Base-by-base conservation (phyloP, 2,113 vertebrate genomes). In the Brachyhypopomus gauderio region DNA sequence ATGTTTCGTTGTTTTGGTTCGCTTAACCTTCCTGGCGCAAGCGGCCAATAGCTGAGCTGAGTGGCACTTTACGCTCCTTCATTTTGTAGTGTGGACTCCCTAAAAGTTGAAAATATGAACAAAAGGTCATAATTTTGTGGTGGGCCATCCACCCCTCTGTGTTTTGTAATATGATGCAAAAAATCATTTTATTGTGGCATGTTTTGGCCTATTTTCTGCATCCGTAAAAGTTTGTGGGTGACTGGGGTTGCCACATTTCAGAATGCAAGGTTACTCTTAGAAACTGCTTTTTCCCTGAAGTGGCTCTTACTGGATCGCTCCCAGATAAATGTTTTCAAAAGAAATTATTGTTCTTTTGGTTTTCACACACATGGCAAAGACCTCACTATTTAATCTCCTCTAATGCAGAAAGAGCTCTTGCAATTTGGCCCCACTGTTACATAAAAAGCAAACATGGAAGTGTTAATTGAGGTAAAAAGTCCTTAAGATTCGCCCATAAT, bases 291-390 rank as follows among this genome's bases (percentile, higher is more conserved):
- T 90, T 93, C 90, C 89, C 89, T 91, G 91, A 92, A 95, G 94
- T 91, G 93, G 92, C 92, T 94, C 80, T 86, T 92, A 89, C 90
- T 88, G 88, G 91, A 91, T 93, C 85, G 82, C 91, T 88, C 90
- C 86, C 92, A 93, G 89, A 93, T 93, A 93, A 93, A 95, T 92
- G 91, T 93, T 95, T 94, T 92, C 89, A 91, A 93, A 93, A 82
- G 87, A 89, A 92, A 91, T 92, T 93, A 94, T 95, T 94, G 90
- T 91, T 91, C 90, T 95, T 95, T 95, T 94, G 89, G 91, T 92
- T 90, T 55, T 89, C 88, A 89, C 86, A 83, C 84, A 88, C 90
- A 88, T 87, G 84, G 88, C 90, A 85, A 87, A 88, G 90, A 88
- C 82, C 85, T 85, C 84, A 81, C 88, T 87, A 91, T 89, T 84